Evolutionary conservation across 2,797 vertebrate genomes (phyloP).

Genomic region (Linurgus olivaceus): DNA sequence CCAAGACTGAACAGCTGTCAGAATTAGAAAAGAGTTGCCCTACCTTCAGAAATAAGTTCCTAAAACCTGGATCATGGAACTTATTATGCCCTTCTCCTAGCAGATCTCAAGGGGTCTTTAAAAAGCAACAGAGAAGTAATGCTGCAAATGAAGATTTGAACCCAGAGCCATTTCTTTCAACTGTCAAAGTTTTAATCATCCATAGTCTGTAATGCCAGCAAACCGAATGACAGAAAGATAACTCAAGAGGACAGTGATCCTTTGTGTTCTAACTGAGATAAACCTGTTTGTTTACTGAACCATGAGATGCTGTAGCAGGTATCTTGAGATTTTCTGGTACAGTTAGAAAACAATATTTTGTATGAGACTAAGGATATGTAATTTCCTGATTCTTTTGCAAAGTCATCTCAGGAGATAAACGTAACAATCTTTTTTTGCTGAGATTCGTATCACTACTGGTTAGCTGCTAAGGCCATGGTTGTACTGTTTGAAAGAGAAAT

Average conservation of each 20-base stretch:
- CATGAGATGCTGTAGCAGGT: neutral
- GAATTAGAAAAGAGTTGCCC: neutral
- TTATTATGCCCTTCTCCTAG: neutral
- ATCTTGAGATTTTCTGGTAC: neutral
- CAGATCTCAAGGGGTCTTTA: neutral
- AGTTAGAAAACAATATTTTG: neutral
- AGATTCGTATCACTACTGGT: neutral
- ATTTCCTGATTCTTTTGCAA: neutral
- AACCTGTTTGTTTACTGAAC: slow-evolving; percentile 4
- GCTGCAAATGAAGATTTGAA: neutral
- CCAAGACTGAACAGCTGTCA: neutral
- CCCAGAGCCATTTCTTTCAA: neutral
- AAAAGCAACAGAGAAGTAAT: neutral
- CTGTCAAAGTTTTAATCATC: neutral
- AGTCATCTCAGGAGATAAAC: neutral
- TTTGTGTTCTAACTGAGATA: neutral
- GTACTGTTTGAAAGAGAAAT: neutral
- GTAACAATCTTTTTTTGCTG: neutral
- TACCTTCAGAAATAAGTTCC: neutral
- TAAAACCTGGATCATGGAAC: neutral
- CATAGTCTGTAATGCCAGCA: neutral
- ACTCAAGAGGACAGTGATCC: neutral
- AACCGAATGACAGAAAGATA: neutral
- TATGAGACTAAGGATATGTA: neutral
- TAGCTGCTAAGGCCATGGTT: neutral